A percentile compares a stretch with the other conserved stretches of the same genome.
Conservation (phyloP, 2,888 invertebrate species). For the Eupeodes latifasciatus region DNA sequence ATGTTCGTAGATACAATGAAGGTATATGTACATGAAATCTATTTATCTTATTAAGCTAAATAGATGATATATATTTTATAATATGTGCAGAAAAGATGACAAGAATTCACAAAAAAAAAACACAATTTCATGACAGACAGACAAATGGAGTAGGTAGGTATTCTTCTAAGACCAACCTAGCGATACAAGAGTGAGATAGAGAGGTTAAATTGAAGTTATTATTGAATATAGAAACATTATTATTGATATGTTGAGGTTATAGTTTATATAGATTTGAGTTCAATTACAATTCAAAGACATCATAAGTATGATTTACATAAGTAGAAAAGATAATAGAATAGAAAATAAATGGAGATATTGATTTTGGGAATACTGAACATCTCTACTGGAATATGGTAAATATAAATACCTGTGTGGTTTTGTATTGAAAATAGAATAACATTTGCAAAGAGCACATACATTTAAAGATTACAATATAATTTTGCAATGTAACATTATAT, state of each 20-base stretch:
- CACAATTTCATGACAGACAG: constrained; percentile 47
- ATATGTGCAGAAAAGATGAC: constrained; percentile 39
- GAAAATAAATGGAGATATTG: not conserved
- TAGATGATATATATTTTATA: constrained; percentile 17
- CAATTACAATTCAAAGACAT: constrained; percentile 23
- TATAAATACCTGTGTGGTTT: too few relatives aligned
- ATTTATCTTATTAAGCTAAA: constrained; percentile 54
- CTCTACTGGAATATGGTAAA: too few relatives aligned
- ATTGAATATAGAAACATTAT: constrained; percentile 48
- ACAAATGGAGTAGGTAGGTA: constrained; percentile 28
- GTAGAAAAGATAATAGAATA: not conserved
- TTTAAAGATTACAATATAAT: too few relatives aligned
- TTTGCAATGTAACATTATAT: too few relatives aligned
- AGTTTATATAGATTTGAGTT: constrained; percentile 17
- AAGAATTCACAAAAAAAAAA: constrained; percentile 42
- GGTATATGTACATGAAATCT: not conserved
- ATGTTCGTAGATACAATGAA: too few relatives aligned
- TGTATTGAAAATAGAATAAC: too few relatives aligned
- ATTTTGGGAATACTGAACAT: not conserved
- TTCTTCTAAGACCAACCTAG: not conserved
- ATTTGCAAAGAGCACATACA: too few relatives aligned
- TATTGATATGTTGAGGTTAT: constrained; percentile 34
- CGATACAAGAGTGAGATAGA: not conserved
- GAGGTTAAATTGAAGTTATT: constrained; percentile 60
- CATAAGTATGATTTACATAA: not conserved